phyloP scores from a whole-genome alignment of 1,140 invertebrate species.

The Papilio polytes region DNA sequence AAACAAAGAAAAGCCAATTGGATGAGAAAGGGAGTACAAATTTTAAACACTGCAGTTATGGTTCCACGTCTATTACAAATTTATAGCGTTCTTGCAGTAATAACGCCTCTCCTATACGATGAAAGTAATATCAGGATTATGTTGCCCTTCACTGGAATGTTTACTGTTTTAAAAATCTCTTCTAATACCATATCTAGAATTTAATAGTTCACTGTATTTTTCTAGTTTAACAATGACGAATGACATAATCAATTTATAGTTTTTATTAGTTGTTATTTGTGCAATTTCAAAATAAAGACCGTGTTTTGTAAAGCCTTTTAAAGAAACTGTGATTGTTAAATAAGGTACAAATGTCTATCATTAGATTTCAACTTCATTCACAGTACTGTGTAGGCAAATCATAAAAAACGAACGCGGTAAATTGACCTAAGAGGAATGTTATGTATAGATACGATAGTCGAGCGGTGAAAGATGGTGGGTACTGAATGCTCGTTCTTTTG shows the following conservation, averaged over 20 bases:
- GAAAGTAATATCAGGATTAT: constrained; percentile 73
- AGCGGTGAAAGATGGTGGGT: constrained; percentile 80
- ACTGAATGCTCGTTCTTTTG: constrained; percentile 78
- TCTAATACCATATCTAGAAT: not conserved
- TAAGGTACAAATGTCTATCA: not conserved
- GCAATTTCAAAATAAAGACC: not conserved
- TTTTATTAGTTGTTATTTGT: not conserved
- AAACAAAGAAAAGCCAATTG: constrained; percentile 81
- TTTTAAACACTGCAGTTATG: constrained; percentile 75
- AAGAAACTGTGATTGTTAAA: not conserved
- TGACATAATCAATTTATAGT: not conserved
- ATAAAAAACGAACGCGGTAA: constrained; percentile 60
- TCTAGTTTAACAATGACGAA: not conserved
- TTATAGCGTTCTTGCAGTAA: constrained; percentile 79
- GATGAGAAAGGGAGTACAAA: constrained; percentile 79
- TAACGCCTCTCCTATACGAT: constrained; percentile 70
- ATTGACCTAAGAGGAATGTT: constrained; percentile 55
- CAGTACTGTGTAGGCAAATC: constrained; percentile 10
- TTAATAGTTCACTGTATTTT: not conserved
- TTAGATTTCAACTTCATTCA: constrained; percentile 1
- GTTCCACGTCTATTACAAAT: constrained; percentile 76
- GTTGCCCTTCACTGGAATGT: constrained; percentile 66
- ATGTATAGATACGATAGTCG: constrained; percentile 72
- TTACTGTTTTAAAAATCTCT: constrained; percentile 27
- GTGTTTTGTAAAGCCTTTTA: not conserved